phyloP scores from a whole-genome alignment of 2,113 vertebrate species.

The Aptenodytes forsteri region DNA sequence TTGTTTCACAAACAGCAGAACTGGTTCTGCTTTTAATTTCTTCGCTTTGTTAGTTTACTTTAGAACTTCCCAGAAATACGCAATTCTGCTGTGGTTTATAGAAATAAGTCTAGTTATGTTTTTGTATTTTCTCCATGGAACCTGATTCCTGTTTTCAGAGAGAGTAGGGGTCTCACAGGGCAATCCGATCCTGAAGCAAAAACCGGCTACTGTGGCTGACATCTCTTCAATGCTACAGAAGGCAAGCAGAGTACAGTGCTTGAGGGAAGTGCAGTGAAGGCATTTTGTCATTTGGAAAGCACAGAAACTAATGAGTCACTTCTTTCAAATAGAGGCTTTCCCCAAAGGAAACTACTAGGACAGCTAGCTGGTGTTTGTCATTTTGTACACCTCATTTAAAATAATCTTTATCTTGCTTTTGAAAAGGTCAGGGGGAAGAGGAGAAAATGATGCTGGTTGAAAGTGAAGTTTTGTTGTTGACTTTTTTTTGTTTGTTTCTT shows the following conservation, averaged over 20 bases:
- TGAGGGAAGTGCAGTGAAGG: background rate
- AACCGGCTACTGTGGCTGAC: background rate
- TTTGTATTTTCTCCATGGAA: background rate
- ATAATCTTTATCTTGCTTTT: background rate
- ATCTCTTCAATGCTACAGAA: background rate
- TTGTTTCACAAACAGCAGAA: background rate
- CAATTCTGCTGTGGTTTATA: background rate
- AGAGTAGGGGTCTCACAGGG: background rate
- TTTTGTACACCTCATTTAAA: slow-evolving; percentile 3
- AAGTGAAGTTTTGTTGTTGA: background rate
- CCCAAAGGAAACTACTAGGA: background rate
- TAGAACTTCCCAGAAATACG: background rate
- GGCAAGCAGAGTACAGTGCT: background rate
- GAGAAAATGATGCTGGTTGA: background rate
- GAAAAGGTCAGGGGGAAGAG: background rate
- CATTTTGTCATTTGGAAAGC: background rate
- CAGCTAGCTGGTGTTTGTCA: background rate
- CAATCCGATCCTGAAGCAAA: background rate
- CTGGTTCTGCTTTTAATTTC: background rate
- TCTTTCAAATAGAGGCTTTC: background rate
- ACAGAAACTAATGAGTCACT: background rate
- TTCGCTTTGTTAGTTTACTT: background rate
- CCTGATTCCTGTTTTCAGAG: background rate
- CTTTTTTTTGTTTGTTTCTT: background rate
- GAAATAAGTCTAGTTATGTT: background rate